A percentile compares a stretch with the other conserved stretches of the same genome.
Evolutionary conservation across 2,797 vertebrate genomes (phyloP).

Genomic region (Babyrousa celebensis): DNA sequence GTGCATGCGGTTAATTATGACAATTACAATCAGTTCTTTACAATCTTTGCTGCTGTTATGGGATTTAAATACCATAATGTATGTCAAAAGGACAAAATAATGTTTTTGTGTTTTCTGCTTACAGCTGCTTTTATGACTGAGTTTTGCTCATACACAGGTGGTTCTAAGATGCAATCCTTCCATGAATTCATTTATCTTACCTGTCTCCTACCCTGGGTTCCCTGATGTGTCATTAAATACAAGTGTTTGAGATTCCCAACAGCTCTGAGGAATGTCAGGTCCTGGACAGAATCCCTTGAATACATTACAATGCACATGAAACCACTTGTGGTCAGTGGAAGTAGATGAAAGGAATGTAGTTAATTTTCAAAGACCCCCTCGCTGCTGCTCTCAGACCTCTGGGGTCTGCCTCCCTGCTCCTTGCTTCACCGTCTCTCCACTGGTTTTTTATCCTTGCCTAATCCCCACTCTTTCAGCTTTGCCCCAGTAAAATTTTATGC

Average conservation of each 20-base stretch:
- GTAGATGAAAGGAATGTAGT: neutral
- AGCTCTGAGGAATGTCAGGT: slow-evolving; percentile 76
- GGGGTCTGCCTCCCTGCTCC: neutral
- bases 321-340: neutral
- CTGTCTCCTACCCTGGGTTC: slow-evolving; percentile 75
- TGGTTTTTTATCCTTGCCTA: slow-evolving; percentile 5
- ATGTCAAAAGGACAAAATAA: slow-evolving; percentile 89
- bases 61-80: slow-evolving; percentile 90
- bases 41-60: slow-evolving; percentile 87
- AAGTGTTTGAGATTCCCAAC: slow-evolving; percentile 65
- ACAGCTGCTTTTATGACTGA: slow-evolving; percentile 91
- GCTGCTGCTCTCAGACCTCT: neutral
- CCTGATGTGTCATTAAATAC: slow-evolving; percentile 72
- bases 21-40: slow-evolving; percentile 90
- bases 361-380: neutral
- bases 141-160: slow-evolving; percentile 94
- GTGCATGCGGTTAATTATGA: slow-evolving; percentile 90
- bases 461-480: neutral
- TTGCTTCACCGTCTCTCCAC: neutral
- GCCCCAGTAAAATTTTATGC: neutral
- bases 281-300: slow-evolving; percentile 35
- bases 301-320: neutral
- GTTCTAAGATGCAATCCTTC: slow-evolving; percentile 89
- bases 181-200: slow-evolving; percentile 87
- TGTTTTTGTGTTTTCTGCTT: slow-evolving; percentile 89